These are phyloP conservation scores for Chymomyza amoena DNA, from an alignment of 2,888 invertebrate species.

Conservation along the genomic window DNA sequence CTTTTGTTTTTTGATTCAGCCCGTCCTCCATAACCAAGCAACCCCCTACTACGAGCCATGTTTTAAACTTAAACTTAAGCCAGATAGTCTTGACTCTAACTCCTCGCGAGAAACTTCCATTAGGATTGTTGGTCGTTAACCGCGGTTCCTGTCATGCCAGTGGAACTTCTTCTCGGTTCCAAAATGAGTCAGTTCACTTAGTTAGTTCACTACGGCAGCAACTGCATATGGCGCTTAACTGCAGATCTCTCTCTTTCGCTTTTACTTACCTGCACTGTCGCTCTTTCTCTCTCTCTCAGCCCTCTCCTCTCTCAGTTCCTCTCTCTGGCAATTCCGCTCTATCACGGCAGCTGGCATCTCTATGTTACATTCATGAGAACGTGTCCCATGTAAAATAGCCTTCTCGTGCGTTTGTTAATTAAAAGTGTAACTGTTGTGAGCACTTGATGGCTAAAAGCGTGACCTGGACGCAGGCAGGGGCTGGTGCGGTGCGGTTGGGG, in stretches of 20 bases:
- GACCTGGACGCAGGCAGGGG: not conserved
- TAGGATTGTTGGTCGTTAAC: no score
- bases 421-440: constrained; percentile 47
- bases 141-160: no score
- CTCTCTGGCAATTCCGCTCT: not conserved
- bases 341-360: not conserved
- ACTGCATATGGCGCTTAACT: not conserved
- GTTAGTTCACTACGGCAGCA: no score
- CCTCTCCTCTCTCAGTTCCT: not conserved
- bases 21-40: no score
- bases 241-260: not conserved
- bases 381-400: constrained; percentile 59
- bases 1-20: no score
- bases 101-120: no score
- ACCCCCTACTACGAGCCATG: no score
- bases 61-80: no score
- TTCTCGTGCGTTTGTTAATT: constrained; percentile 72
- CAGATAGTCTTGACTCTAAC: no score
- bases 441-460: not conserved
- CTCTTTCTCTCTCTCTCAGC: not conserved
- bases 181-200: no score
- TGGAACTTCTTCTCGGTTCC: no score
- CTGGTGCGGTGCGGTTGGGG: not conserved
- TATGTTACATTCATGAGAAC: constrained; percentile 22
- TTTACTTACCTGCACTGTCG: not conserved